Evolutionary conservation across 2,797 vertebrate species (phyloP), one percentile per base, ranked within the genome.

Genomic region (Tenualosa ilisha): DNA sequence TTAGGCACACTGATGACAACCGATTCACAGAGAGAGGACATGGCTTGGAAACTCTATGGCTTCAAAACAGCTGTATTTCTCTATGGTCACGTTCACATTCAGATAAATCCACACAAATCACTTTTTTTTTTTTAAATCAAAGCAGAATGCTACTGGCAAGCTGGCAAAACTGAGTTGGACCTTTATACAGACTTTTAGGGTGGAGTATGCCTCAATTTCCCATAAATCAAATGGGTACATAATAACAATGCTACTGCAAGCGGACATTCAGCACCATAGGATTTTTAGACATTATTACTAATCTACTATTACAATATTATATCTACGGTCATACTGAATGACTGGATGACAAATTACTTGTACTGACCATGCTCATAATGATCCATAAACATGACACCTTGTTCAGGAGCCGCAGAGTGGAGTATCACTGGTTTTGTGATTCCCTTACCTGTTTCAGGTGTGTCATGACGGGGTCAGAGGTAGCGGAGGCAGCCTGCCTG

Each of bases 361-460:
- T 5, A 5, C 8, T 50, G 72, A 7, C 5, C 72, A 79, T 26
- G 68, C 31, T 72, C 40, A 59, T 6, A 17, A 22, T 72, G 63
- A 65, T 3, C 24, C 3, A 7, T 26, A 11, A 3, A 65, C 24
- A 26, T 3, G 11, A 40, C 37, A 17, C 31, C 13, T 6, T 3
- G 6, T 40, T 13, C 9, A 6, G 31, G 37, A 20, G 37, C 12
- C 22, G 72, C 1, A 1, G 20, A 43, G 37, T 8, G 20, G 6
- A 22, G 72, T 5, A 6, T 75, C 68, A 6, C 12, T 15, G 7
- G 31, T 17, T 31, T 31, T 4, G 31, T 75, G 13, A 15, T 17
- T 40, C 12, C 72, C 89, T 83, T 87, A 99, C 98, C 95, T 99
- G 98, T 91, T 98, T 99, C 88, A 99, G 94, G 90, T 97, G 97